Percentiles rank a stretch among this genome's conserved stretches.
These are phyloP conservation scores for Vulpes vulpes DNA, from an alignment of 2,113 vertebrate genomes.

Conservation along the genomic window DNA sequence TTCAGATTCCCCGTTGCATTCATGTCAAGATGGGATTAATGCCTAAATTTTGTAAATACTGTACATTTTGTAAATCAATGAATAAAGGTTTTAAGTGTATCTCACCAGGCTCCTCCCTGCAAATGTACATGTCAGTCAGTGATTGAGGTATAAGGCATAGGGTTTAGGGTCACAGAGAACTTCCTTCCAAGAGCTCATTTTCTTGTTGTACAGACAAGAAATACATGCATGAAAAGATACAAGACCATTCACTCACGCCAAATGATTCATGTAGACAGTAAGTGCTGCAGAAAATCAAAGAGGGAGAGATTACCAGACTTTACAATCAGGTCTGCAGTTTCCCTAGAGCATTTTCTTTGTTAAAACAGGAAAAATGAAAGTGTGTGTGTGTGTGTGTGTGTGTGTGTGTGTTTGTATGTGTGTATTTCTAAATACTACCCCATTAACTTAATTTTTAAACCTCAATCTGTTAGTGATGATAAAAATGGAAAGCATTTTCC, in stretches of 20 bases:
- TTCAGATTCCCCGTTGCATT: conserved; percentile 61
- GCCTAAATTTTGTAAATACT: conserved; percentile 80
- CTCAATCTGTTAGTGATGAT: background rate
- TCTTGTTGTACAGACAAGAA: background rate
- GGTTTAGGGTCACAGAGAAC: background rate
- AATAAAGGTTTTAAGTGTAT: conserved; percentile 83
- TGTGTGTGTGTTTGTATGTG: background rate
- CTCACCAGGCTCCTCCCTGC: conserved; percentile 43
- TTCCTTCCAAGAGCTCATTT: background rate
- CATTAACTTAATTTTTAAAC: background rate
- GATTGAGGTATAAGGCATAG: background rate
- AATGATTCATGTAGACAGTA: background rate
- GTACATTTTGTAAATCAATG: conserved; percentile 83
- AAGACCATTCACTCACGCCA: background rate
- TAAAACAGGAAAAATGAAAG: conserved; percentile 7
- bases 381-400: background rate
- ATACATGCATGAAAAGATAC: background rate
- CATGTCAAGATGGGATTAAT: conserved; percentile 71
- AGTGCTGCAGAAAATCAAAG: conserved; percentile 44
- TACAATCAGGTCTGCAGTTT: conserved; percentile 28
- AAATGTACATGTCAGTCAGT: background rate
- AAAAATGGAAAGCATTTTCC: background rate
- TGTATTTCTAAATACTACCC: background rate
- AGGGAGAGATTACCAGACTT: conserved; percentile 7
- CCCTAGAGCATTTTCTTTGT: conserved; percentile 39